A percentile compares a stretch with the other conserved stretches of the same genome.
These are phyloP conservation scores for Panagrolaimus sp. DNA, from an alignment of 1,140 invertebrate genomes.

Conservation along the genomic window DNA sequence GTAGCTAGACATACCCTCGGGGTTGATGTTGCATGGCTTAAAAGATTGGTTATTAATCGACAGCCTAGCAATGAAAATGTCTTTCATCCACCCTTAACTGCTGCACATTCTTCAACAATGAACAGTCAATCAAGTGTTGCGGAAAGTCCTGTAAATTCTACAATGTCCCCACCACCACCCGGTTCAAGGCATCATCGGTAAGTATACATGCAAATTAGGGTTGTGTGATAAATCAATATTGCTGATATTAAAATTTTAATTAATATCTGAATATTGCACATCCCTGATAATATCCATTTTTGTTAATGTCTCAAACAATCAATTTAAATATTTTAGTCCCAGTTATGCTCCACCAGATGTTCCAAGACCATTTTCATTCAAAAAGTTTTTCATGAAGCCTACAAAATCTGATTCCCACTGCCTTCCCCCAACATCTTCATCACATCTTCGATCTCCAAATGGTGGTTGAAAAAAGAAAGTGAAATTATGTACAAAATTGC, in stretches of 20 bases:
- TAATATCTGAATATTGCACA: too few relatives aligned
- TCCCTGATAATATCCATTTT: too few relatives aligned
- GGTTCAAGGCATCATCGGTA: conserved; percentile 9
- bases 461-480: too few relatives aligned
- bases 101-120: background rate
- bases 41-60: conserved; percentile 40
- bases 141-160: background rate
- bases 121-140: conserved; percentile 2
- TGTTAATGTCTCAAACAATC: background rate
- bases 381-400: conserved; percentile 5
- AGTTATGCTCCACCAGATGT: conserved; percentile 13
- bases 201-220: too few relatives aligned
- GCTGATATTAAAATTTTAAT: too few relatives aligned
- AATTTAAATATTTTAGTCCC: background rate
- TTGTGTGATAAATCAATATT: too few relatives aligned
- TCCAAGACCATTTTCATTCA: background rate
- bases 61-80: background rate
- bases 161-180: background rate
- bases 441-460: conserved; percentile 11
- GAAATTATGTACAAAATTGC: too few relatives aligned
- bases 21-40: conserved; percentile 55
- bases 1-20: conserved; percentile 49
- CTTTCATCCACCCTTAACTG: conserved; percentile 1
- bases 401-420: background rate
- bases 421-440: background rate